These are phyloP conservation scores for Incurvaria masculella DNA, from an alignment of 2,888 invertebrate species.

Conservation along the genomic window DNA sequence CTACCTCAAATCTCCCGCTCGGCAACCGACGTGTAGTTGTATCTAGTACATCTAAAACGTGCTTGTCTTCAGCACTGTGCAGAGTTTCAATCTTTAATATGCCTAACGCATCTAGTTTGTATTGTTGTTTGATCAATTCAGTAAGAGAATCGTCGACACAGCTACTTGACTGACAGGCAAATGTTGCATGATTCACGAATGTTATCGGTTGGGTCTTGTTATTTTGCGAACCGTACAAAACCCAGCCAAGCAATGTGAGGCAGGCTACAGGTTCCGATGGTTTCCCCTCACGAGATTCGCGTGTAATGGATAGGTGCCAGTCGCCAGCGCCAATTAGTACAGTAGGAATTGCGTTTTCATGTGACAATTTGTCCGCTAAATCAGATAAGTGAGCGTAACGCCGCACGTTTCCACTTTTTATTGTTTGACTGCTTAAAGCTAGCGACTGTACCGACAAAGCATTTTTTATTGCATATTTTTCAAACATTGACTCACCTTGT, in stretches of 20 bases:
- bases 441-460: no score
- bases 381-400: no score
- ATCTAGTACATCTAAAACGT: neutral
- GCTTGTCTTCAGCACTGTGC: neutral
- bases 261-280: neutral
- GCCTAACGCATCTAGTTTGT: neutral
- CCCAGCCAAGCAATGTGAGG: neutral
- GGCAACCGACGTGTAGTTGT: no score
- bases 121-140: neutral
- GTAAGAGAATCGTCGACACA: no score
- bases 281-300: neutral
- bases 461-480: no score
- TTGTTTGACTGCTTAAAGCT: no score
- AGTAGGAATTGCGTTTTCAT: neutral
- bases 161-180: neutral
- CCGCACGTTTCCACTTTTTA: no score
- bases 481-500: no score
- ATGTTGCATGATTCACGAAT: neutral
- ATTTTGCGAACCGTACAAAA: neutral
- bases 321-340: neutral
- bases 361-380: no score
- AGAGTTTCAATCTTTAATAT: neutral
- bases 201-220: neutral
- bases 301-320: neutral
- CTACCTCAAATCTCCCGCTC: no score